Conservation (phyloP, 1,140 invertebrate species). For the Spodoptera frugiperda region DNA sequence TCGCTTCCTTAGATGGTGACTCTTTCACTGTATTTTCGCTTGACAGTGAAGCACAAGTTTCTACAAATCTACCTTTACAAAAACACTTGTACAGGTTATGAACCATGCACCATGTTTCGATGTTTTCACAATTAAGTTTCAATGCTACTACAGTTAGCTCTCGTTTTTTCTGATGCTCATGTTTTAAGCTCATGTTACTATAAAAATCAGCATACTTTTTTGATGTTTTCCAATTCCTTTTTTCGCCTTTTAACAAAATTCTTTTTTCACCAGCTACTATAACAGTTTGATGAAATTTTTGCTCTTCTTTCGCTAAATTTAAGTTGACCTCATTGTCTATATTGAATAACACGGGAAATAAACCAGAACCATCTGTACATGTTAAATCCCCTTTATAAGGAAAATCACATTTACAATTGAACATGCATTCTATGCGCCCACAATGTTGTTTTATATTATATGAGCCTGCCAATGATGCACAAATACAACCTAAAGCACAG, state of each 20-base stretch:
- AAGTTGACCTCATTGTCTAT: constrained; percentile 65
- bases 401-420: constrained; percentile 77
- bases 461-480: constrained; percentile 67
- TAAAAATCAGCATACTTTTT: constrained; percentile 78
- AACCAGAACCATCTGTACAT: constrained; percentile 57
- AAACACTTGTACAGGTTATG: constrained; percentile 83
- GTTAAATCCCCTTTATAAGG: not conserved
- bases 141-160: constrained; percentile 56
- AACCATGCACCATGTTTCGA: constrained; percentile 80
- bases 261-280: constrained; percentile 73
- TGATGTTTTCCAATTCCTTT: constrained; percentile 72
- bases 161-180: constrained; percentile 53
- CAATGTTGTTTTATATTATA: constrained; percentile 74
- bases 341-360: constrained; percentile 67
- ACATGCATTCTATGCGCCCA: constrained; percentile 75
- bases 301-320: constrained; percentile 76
- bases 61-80: constrained; percentile 76
- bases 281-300: constrained; percentile 82
- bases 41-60: constrained; percentile 41
- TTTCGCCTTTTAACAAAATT: constrained; percentile 72
- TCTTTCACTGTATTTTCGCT: not conserved
- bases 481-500: constrained; percentile 77
- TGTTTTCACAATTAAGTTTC: constrained; percentile 69
- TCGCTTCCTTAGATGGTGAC: not conserved
- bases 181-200: constrained; percentile 66